phyloP scores from a whole-genome alignment of 2,797 vertebrate genomes.

The Aplochiton taeniatus region DNA sequence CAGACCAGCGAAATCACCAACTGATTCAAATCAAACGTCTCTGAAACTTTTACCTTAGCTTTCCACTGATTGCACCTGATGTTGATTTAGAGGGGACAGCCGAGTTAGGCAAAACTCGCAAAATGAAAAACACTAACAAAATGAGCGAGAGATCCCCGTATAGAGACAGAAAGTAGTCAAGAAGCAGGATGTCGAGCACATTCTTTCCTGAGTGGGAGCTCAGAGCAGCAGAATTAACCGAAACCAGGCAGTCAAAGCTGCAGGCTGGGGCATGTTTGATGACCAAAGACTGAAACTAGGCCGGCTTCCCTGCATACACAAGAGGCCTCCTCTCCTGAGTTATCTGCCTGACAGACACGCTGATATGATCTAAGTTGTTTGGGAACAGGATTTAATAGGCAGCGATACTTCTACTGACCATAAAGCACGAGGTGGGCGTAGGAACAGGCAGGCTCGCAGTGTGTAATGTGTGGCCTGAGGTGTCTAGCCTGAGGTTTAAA shows the following conservation, averaged over 20 bases:
- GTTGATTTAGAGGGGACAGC: constrained; percentile 3
- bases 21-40: constrained; percentile 52
- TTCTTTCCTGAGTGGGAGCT: constrained; percentile 43
- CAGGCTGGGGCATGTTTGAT: constrained; percentile 69
- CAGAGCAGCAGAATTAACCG: constrained; percentile 45
- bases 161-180: constrained; percentile 17
- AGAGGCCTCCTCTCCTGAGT: constrained; percentile 10
- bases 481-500: too few relatives aligned
- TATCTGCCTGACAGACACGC: constrained; percentile 35
- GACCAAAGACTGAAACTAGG: constrained; percentile 62
- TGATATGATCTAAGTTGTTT: constrained; percentile 47
- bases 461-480: too few relatives aligned
- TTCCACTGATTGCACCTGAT: constrained; percentile 14
- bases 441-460: neutral
- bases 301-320: constrained; percentile 46
- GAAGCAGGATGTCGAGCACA: constrained; percentile 45
- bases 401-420: constrained; percentile 10
- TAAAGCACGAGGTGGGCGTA: constrained; percentile 5
- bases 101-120: constrained; percentile 7
- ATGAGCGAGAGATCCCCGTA: too few relatives aligned
- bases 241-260: constrained; percentile 52
- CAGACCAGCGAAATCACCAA: neutral
- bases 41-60: constrained; percentile 16
- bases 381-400: constrained; percentile 27
- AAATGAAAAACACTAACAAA: neutral